phyloP scores from a whole-genome alignment of 2,113 vertebrate genomes.

The human (Homo sapiens) region GRCh38 chr15:101346501-101347000 shows the following conservation, averaged over 20 bases:
- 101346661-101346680: background rate
- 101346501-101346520: background rate
- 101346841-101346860: background rate
- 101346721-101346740: background rate
- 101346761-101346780: background rate
- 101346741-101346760: background rate
- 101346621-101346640: background rate
- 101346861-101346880: background rate
- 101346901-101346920: background rate
- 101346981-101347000: background rate
- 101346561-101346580: background rate
- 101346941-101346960: background rate
- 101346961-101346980: background rate
- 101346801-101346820: background rate
- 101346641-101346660: background rate
- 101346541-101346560: slow-evolving; percentile 39
- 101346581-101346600: background rate
- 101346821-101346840: background rate
- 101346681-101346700: no score
- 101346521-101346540: background rate
- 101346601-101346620: background rate
- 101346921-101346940: background rate
- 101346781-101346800: background rate
- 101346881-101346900: no score
- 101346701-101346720: background rate